These are phyloP conservation scores for Chrysomallon squamiferum DNA, from an alignment of 1,140 invertebrate genomes.

Conservation along the genomic window DNA sequence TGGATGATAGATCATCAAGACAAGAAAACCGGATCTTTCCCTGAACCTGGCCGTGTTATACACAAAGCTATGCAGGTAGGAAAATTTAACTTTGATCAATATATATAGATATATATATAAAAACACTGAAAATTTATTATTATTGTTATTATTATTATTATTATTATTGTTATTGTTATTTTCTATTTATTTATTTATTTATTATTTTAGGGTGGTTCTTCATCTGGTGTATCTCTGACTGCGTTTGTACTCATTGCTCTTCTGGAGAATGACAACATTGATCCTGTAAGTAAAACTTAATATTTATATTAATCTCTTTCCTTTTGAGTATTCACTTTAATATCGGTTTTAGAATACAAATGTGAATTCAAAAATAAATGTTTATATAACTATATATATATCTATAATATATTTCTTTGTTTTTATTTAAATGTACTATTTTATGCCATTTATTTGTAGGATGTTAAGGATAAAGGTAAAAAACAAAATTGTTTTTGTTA, in stretches of 20 bases:
- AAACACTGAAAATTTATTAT: too few relatives aligned
- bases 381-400: not conserved
- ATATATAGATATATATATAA: too few relatives aligned
- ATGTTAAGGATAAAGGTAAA: not conserved
- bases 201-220: conserved; percentile 27
- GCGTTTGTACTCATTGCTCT: conserved; percentile 31
- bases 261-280: conserved; percentile 12
- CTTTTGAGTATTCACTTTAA: too few relatives aligned
- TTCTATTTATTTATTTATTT: too few relatives aligned
- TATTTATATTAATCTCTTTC: too few relatives aligned
- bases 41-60: conserved; percentile 58
- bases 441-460: not conserved
- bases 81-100: too few relatives aligned
- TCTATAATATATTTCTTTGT: not conserved
- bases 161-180: too few relatives aligned
- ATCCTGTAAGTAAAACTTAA: not conserved
- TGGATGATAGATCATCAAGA: conserved; percentile 85
- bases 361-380: not conserved
- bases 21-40: conserved; percentile 80
- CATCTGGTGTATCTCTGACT: conserved; percentile 19
- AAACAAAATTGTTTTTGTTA: not conserved
- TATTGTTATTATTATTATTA: too few relatives aligned
- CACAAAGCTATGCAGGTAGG: conserved; percentile 29
- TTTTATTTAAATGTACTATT: not conserved
- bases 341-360: too few relatives aligned